Evolutionary conservation across 2,888 invertebrate genomes (phyloP), one percentile per base, ranked within the genome.

Genomic region (Luffia ferchaultella): DNA sequence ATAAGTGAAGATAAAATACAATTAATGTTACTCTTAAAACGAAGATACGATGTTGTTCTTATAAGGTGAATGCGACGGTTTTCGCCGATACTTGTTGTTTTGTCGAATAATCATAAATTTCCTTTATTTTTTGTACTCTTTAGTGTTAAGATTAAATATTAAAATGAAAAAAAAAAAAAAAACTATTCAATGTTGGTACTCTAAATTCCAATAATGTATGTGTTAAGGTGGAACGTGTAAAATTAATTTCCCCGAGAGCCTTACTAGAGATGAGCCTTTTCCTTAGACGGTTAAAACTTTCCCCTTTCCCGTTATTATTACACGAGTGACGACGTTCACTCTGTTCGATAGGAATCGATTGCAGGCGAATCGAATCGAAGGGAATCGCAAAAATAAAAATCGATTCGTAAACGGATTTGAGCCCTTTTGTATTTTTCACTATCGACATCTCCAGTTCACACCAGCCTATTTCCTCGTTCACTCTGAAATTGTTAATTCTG

Each of bases 121-220:
- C 82, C 83, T 83, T 83, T 83, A 83, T 83, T 83, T 83, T 83
- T 83, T 83, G 82, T 83, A 83, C 83, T 83, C 82, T 83, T 82
- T 83, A 83, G 80, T 77, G 30, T 64, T 69, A 82, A 83, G 80
- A 79, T 68, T 71, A 80, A 78, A 82, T 77, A 77, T 77, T 79
- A 76, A 76, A 71, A 64, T 63, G 68, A 77, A n/a, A 12, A 30
- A 7, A 12, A 12, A 30, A 30, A 30, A 30, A 30, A 30, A 73
- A 77, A 79, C 78, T 83, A 83, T 83, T 82, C 78, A 80, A 82
- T 82, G 83, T 83, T 83, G 78, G 80, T 74, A 80, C 76, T 82
- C 76, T 80, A 77, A 79, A 80, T 78, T 30, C 78, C 78, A 75
- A 77, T 80, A 66, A 62, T 72, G 72, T 71, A 68, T 72, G 70